Base-by-base conservation (phyloP, 2,113 vertebrate species). In the Pampusana beccarii region DNA sequence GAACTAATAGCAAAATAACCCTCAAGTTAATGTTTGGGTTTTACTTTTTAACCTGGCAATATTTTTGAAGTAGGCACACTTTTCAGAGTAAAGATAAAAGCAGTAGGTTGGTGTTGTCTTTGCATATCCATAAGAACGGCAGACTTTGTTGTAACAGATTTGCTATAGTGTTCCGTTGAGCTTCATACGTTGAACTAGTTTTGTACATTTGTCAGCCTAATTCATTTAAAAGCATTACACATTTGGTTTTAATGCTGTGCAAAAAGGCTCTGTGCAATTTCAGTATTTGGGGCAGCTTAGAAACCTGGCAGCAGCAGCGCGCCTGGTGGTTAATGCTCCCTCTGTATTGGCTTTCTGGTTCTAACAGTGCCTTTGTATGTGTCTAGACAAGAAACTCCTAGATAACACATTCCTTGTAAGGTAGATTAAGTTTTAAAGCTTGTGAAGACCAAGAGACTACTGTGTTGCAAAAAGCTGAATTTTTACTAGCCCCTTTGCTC, bases 121-220 rank as follows among this genome's bases (percentile, higher is more conserved):
- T 38, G 6, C 36, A 13, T 6, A 4, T 56, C 12, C 6, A 0
- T 53, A 74, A 73, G 54, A 90, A 10, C 16, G 73, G 29, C 42
- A 51, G 34, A n/a, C n/a, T 73, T 62, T 9, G 21, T 66, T 83
- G 5, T 7, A 88, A 53, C 26, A 65, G 24, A 19, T 65, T 28
- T 61, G 11, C 51, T 67, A 19, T 42, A 60, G 57, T n/a, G 33
- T 18, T 79, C 0, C 0, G 13, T 53, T 79, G 17, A n/a, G 3
- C 38, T 75, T 80, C 2, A 1, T 60, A 13, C 60, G 31, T 71
- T 75, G 15, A 75, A 34, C 38, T 53, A 36, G 11, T 75, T 72
- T 74, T 5, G 2, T 82, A 60, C 9, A 6, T 34, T 77, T 82
- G 75, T 14, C 8, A 36, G n/a, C 31, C 23, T 40, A 75, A 71